These are phyloP conservation scores for Micromussa lordhowensis DNA, from an alignment of 92 coral and sea anemone species.

Conservation along the genomic window DNA sequence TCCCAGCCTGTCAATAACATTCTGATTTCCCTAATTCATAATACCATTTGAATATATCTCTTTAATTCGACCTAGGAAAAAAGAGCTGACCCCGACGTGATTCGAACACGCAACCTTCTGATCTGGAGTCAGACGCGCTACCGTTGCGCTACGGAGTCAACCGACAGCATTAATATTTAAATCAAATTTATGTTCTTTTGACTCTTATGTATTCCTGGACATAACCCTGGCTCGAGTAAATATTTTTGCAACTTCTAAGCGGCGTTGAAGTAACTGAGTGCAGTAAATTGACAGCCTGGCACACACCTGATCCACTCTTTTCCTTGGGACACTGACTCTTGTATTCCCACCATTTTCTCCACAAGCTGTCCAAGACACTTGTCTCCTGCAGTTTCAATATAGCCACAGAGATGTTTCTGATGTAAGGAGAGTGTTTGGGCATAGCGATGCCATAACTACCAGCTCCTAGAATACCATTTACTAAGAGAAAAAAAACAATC, in stretches of 20 bases:
- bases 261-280: neutral
- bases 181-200: neutral
- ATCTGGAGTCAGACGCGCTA: constrained; percentile 75
- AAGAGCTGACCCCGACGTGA: constrained; percentile 56
- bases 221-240: neutral
- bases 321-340: constrained; percentile 71
- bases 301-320: constrained; percentile 44
- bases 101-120: constrained; percentile 72
- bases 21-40: neutral
- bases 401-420: constrained; percentile 71
- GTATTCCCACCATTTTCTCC: constrained; percentile 81
- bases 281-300: neutral
- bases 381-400: constrained; percentile 65
- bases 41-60: no score
- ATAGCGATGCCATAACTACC: constrained; percentile 72
- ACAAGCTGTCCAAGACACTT: constrained; percentile 57
- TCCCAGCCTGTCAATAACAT: neutral
- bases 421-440: constrained; percentile 69
- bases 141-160: constrained; percentile 36
- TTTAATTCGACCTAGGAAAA: neutral
- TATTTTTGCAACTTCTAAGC: neutral
- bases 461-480: constrained; percentile 66
- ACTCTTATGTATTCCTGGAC: neutral
- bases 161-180: neutral
- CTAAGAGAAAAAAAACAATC: constrained; percentile 9